A percentile compares a stretch with the other conserved stretches of the same genome.
Conservation (phyloP, 1,140 invertebrate species). For the Ceratitis capitata region DNA sequence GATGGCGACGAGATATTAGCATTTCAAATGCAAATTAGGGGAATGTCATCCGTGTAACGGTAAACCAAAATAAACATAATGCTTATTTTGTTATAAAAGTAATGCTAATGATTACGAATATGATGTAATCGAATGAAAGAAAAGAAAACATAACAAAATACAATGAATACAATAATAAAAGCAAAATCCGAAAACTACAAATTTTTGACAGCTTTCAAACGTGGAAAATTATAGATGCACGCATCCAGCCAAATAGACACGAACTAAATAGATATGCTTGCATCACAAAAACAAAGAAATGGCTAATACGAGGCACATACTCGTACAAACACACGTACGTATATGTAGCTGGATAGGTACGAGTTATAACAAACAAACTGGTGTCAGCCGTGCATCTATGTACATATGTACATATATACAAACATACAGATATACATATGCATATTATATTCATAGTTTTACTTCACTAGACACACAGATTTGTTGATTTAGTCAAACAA, state of each 20-base stretch:
- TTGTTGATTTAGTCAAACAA: not conserved
- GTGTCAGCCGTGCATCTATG: not conserved
- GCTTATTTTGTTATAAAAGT: constrained; percentile 3
- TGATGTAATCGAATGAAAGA: not conserved
- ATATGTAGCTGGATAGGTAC: too few relatives aligned
- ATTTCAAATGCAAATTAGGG: constrained; percentile 18
- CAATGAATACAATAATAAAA: not conserved
- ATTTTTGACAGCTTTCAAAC: constrained; percentile 31
- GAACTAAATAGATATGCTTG: constrained; percentile 9
- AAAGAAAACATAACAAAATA: not conserved
- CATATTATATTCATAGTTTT: not conserved
- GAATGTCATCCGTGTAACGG: constrained; percentile 26
- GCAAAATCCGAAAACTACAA: not conserved
- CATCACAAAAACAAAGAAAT: constrained; percentile 12
- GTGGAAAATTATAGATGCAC: constrained; percentile 28
- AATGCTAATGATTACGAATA: constrained; percentile 15
- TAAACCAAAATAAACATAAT: constrained; percentile 13
- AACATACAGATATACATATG: not conserved
- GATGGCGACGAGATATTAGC: not conserved
- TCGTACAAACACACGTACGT: too few relatives aligned
- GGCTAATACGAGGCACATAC: constrained; percentile 16
- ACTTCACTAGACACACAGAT: not conserved
- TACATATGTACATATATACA: not conserved
- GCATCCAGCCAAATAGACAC: constrained; percentile 4
- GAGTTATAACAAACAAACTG: not conserved